Evolutionary conservation across 2,113 vertebrate species (phyloP).

Genomic region (Sclerurus mexicanus): DNA sequence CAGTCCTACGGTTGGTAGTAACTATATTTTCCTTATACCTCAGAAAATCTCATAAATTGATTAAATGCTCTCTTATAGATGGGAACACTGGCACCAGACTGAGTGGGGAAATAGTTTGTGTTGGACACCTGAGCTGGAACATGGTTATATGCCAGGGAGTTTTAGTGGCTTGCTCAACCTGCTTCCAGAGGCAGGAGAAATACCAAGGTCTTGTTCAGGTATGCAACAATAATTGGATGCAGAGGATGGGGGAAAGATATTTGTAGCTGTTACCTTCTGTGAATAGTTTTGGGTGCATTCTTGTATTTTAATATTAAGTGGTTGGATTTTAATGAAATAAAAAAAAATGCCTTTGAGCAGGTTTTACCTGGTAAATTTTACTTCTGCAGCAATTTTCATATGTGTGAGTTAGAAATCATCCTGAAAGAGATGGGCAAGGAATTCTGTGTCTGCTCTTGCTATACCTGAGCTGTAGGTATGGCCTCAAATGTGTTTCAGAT

Average conservation of each 20-base stretch:
- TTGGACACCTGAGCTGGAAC: background rate
- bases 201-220: constrained; percentile 1
- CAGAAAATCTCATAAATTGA: background rate
- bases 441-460: background rate
- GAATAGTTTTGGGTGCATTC: background rate
- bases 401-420: background rate
- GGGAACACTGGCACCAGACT: background rate
- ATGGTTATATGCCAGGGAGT: background rate
- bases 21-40: background rate
- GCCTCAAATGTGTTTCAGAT: background rate
- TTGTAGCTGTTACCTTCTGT: background rate
- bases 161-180: background rate
- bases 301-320: background rate
- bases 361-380: background rate
- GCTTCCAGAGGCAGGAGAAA: background rate
- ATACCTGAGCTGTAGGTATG: background rate
- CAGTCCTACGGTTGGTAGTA: background rate
- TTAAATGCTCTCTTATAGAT: background rate
- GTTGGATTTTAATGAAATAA: background rate
- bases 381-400: background rate
- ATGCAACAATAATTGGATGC: background rate
- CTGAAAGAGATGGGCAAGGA: background rate
- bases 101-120: background rate
- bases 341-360: background rate
- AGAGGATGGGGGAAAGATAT: background rate